Percentiles rank a stretch among this genome's conserved stretches.
Conservation (phyloP, 2,888 invertebrate species). For the Capitulum mitella region DNA sequence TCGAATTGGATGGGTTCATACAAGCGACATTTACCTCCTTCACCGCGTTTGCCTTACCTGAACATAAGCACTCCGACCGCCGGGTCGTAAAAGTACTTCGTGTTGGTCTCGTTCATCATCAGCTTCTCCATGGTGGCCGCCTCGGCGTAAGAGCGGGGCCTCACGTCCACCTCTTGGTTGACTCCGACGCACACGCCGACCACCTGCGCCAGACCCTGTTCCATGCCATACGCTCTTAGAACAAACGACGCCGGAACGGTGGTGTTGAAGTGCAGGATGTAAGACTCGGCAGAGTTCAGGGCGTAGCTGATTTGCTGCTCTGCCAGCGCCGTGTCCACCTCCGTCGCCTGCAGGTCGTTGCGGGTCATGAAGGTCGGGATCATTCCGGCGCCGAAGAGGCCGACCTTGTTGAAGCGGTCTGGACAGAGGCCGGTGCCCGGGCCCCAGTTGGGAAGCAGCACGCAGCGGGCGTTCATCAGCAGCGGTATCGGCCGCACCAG, state of each 20-base stretch:
- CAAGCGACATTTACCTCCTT: too few relatives aligned
- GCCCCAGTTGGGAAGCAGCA: neutral
- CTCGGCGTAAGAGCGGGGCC: too few relatives aligned
- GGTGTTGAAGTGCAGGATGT: slow-evolving; percentile 23
- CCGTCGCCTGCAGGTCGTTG: too few relatives aligned
- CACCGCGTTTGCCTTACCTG: neutral
- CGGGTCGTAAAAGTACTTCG: neutral
- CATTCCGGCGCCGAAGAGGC: too few relatives aligned
- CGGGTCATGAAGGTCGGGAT: slow-evolving; percentile 11
- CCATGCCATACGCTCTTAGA: neutral
- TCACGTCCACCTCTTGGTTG: too few relatives aligned
- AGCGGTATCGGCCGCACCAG: neutral
- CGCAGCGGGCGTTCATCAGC: slow-evolving; percentile 6
- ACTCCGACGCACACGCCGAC: neutral
- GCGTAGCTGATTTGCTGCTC: slow-evolving; percentile 4
- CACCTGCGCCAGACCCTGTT: neutral
- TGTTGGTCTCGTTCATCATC: neutral
- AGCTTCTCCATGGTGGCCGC: neutral
- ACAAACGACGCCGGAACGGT: neutral
- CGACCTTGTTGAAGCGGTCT: neutral
- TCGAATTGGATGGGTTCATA: too few relatives aligned
- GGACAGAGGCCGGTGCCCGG: slow-evolving; percentile 1
- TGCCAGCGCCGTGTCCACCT: too few relatives aligned
- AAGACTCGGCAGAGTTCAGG: neutral
- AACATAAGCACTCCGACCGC: neutral